Evolutionary conservation across 2,113 vertebrate genomes (phyloP).

Genomic region (Syngnathus typhle): DNA sequence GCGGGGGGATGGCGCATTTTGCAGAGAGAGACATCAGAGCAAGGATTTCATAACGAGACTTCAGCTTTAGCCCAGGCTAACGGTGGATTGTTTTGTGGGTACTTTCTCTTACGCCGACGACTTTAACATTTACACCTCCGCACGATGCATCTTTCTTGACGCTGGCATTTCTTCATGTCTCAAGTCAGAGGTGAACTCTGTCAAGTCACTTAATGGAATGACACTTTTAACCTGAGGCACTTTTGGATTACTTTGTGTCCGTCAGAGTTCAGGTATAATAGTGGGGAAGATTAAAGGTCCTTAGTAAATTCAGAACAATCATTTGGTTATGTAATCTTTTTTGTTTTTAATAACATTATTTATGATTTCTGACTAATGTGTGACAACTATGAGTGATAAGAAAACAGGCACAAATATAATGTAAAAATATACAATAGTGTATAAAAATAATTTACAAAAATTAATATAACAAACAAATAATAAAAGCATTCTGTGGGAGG

Average conservation of each 20-base stretch:
- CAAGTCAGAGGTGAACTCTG: slow-evolving; percentile 36
- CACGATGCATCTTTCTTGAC: slow-evolving; percentile 10
- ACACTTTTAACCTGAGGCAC: slow-evolving; percentile 1
- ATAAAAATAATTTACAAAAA: too few relatives aligned
- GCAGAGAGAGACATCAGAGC: not conserved
- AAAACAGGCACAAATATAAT: not conserved
- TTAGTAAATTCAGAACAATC: not conserved
- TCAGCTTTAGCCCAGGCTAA: not conserved
- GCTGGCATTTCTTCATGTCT: slow-evolving; percentile 6
- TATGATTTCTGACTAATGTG: too few relatives aligned
- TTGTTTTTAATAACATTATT: not conserved
- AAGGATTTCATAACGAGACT: not conserved
- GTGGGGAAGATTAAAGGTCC: not conserved
- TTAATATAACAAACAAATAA: too few relatives aligned
- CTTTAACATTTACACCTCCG: slow-evolving; percentile 12
- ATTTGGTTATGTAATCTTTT: not conserved
- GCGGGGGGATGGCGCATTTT: not conserved
- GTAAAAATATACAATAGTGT: not conserved
- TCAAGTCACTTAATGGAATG: slow-evolving; percentile 24
- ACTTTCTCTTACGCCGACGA: slow-evolving; percentile 22
- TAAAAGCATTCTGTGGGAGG: too few relatives aligned
- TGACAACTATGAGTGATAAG: too few relatives aligned
- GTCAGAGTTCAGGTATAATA: slow-evolving; percentile 16
- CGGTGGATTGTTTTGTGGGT: not conserved
- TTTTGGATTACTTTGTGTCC: slow-evolving; percentile 43